Base-by-base conservation (phyloP, 2,113 vertebrate genomes). In the Gulo gulo region DNA sequence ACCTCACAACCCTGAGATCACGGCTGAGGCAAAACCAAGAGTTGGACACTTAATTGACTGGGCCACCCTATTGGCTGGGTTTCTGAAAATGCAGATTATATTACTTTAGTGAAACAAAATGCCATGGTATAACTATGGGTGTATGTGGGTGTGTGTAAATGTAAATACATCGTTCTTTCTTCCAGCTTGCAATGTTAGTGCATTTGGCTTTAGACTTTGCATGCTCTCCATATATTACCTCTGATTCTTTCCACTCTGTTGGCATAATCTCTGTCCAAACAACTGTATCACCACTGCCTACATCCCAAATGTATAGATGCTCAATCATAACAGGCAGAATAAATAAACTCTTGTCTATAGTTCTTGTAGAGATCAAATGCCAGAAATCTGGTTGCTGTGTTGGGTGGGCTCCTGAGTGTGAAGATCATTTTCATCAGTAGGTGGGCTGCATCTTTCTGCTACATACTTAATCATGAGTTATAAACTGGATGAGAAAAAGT, bases 31-130 rank as follows among this genome's bases (percentile, higher is more conserved):
- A 31, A 67, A 67, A 67, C 31, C 29, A 34, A 31, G 63, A 31
- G 13, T 65, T 5, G 63, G 29, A 65, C 5, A 2, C 13, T 65
- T 65, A 65, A 67, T 31, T 67, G 31, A 67, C 14, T 16, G 63
- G 34, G 31, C 63, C 14, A 34, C 31, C 2, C 63, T 34, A 67
- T 65, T 31, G 15, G 29, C 63, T 65, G 63, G 63, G n/a, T 87
- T 82, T 82, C 47, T 76, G 12, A 81, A 94, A 88, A 84, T 45
- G 39, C 47, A 73, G 65, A 74, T 80, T 84, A 57, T 55, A 83
- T 83, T 79, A 50, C 61, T 52, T 93, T 47, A 87, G 16, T 50
- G 34, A 82, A 91, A 89, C 47, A 78, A 81, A 93, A 83, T 50
- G 34, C 7, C 14, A 65, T 85, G 26, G 65, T 78, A 55, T 39